Evolutionary conservation across 1,140 invertebrate species (phyloP), one percentile per base, ranked within the genome.

Genomic region (Zaprionus ornatus): DNA sequence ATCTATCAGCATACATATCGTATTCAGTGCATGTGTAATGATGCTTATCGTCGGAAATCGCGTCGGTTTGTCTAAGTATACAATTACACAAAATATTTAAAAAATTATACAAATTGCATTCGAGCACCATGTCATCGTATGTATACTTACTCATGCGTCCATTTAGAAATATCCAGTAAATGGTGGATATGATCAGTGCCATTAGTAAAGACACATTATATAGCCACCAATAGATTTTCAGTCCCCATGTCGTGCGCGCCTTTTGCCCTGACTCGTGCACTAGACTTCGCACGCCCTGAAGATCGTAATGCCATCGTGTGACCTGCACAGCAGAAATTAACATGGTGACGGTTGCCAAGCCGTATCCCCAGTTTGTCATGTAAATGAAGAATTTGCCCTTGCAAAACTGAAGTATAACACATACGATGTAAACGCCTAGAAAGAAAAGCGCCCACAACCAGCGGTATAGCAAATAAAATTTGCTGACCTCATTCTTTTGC

Each of bases 291-390:
- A 77, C 66, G 37, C 63, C 68, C 23, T 64, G 57, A 13, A 90
- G 42, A 79, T 92, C 82, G 54, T 48, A 92, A 62, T 92, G 78
- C 91, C 90, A 92, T 54, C 81, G 74, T 45, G 91, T 92, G 60
- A 91, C 91, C 3, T 88, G 70, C 15, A 92, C 56, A 1, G 91
- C 91, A 0, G 80, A 82, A 1, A 90, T 54, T 1, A 92, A n/a
- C 70, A 91, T 75, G 3, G 90, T 91, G 10, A 86, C n/a, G 12
- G 82, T 65, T 52, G 94, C 95, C 0, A 95, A 72, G 0, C 94
- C 82, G 74, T 95, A 94, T 21, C 96, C 96, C 96, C 96, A 97
- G 90, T 97, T 96, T 25, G 96, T 97, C 72, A 97, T 94, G 86
- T 96, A 97, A 45, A 97, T 96, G 37, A 95, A 94, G 71, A 86